phyloP scores from a whole-genome alignment of 1,140 invertebrate species.

The Contarinia nasturtii region DNA sequence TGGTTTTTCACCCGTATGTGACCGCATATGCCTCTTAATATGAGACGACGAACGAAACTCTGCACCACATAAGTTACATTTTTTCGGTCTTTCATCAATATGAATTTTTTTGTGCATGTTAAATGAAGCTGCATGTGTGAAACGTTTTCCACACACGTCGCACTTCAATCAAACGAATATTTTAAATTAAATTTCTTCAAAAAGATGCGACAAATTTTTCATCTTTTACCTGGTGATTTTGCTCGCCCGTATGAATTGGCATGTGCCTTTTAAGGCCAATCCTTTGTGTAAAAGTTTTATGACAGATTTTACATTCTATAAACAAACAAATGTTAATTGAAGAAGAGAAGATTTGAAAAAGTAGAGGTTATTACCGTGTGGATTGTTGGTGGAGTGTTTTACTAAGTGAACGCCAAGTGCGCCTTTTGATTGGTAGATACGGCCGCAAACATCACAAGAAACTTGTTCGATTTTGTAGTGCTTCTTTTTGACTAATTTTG shows the following conservation, averaged over 20 bases:
- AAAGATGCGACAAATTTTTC: neutral
- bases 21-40: conserved; percentile 35
- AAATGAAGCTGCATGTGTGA: conserved; percentile 14
- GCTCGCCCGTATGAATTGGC: conserved; percentile 44
- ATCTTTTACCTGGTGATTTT: conserved; percentile 26
- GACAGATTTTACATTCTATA: conserved; percentile 29
- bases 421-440: conserved; percentile 25
- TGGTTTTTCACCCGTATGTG: conserved; percentile 23
- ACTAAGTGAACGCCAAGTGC: conserved; percentile 26
- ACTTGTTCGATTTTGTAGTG: neutral
- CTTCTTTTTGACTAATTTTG: neutral
- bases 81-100: conserved; percentile 27
- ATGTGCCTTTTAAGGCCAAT: conserved; percentile 34
- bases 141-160: conserved; percentile 13
- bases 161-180: conserved; percentile 26
- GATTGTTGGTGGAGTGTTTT: conserved; percentile 30
- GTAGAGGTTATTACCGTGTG: conserved; percentile 15
- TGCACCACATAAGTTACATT: conserved; percentile 47
- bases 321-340: neutral
- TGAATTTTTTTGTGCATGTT: conserved; percentile 29
- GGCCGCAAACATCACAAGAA: conserved; percentile 29
- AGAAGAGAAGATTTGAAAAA: neutral
- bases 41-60: conserved; percentile 38
- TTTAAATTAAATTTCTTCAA: too few species aligned
- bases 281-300: conserved; percentile 50